Evolutionary conservation across 1,140 invertebrate genomes (phyloP).

Genomic region (Polyergus mexicanus): DNA sequence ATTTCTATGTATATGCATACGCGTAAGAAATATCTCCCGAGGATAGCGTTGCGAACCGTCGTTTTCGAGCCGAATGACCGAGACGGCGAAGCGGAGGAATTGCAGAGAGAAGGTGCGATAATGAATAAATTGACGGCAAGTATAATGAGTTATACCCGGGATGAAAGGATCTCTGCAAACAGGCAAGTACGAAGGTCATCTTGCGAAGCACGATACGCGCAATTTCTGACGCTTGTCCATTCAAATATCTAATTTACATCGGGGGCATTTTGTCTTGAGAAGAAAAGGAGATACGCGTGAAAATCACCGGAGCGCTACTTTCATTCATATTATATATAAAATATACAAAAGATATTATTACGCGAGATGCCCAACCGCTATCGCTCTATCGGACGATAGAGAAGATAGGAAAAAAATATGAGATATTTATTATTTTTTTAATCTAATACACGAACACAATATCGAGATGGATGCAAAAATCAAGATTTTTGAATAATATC

Average conservation of each 20-base stretch:
- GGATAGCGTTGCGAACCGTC: constrained; percentile 5
- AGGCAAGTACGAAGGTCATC: constrained; percentile 66
- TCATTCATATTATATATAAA: neutral
- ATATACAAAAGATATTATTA: constrained; percentile 14
- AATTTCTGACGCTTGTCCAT: constrained; percentile 1
- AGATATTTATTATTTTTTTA: constrained; percentile 2
- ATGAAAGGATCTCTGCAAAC: constrained; percentile 68
- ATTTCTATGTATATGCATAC: neutral
- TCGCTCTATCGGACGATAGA: neutral
- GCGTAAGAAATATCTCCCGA: neutral
- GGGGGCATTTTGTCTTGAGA: neutral
- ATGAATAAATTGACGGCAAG: constrained; percentile 74
- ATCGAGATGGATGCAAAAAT: neutral
- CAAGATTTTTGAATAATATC: neutral
- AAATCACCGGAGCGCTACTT: neutral
- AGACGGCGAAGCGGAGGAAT: constrained; percentile 58
- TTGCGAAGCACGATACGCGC: constrained; percentile 6
- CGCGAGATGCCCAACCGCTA: neutral
- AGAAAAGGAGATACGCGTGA: neutral
- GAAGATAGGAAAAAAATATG: neutral
- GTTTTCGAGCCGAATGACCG: constrained; percentile 47
- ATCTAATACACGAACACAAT: neutral
- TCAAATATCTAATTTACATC: constrained; percentile 33
- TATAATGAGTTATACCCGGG: constrained; percentile 58
- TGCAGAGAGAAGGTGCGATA: constrained; percentile 72